Evolutionary conservation across 1,140 invertebrate genomes (phyloP).

Genomic region (Mylabris phalerata): DNA sequence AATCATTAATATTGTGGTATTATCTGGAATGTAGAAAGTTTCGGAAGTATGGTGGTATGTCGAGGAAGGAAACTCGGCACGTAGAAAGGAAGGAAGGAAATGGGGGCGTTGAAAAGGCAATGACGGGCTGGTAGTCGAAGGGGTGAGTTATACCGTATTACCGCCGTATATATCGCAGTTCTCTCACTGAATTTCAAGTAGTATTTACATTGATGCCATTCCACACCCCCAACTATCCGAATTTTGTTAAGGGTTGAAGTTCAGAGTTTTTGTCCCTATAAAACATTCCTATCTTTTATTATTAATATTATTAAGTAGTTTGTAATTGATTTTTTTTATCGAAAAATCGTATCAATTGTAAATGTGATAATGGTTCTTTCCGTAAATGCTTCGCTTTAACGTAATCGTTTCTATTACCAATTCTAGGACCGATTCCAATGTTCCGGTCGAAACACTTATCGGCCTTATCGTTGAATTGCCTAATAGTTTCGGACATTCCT

Average conservation of each 20-base stretch:
- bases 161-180: constrained; percentile 25
- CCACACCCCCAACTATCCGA: too few relatives aligned
- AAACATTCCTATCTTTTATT: too few relatives aligned
- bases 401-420: constrained; percentile 31
- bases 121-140: not conserved
- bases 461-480: constrained; percentile 21
- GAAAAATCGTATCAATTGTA: not conserved
- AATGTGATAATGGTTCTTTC: constrained; percentile 13
- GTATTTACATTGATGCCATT: constrained; percentile 22
- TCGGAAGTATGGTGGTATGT: constrained; percentile 33
- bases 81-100: constrained; percentile 29
- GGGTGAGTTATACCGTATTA: constrained; percentile 33
- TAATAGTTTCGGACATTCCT: constrained; percentile 3
- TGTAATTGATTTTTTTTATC: too few relatives aligned
- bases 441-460: constrained; percentile 25
- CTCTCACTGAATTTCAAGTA: constrained; percentile 34
- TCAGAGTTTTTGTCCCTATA: too few relatives aligned
- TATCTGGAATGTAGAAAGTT: constrained; percentile 31
- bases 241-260: too few relatives aligned
- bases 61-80: constrained; percentile 34
- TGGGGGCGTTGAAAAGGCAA: constrained; percentile 14
- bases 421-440: constrained; percentile 32
- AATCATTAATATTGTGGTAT: constrained; percentile 38
- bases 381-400: constrained; percentile 17
- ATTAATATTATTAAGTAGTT: too few relatives aligned